These are phyloP conservation scores for Brachyopa scutellaris DNA, from an alignment of 2,888 invertebrate species.

Conservation along the genomic window DNA sequence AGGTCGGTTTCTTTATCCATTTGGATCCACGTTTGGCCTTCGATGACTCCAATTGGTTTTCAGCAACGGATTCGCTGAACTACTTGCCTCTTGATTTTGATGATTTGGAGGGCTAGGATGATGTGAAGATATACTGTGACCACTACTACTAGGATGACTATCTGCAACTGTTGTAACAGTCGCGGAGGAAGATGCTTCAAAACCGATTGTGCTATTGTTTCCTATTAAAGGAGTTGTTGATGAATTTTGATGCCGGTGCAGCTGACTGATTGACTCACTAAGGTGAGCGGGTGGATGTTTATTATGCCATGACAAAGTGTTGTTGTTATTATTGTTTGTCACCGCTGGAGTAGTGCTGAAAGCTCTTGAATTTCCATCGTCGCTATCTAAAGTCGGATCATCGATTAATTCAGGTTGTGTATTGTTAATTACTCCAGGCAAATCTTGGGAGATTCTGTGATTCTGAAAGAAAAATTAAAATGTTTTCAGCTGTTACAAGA, in stretches of 20 bases:
- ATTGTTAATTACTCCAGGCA: constrained; percentile 1
- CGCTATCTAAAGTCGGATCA: constrained; percentile 44
- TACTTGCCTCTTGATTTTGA: constrained; percentile 50
- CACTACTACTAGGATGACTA: constrained; percentile 51
- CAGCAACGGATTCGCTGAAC: constrained; percentile 65
- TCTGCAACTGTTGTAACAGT: constrained; percentile 37
- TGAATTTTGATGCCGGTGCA: constrained; percentile 38
- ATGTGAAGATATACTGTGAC: constrained; percentile 45
- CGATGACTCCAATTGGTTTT: constrained; percentile 76
- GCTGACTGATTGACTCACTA: constrained; percentile 1
- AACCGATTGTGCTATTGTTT: constrained; percentile 75
- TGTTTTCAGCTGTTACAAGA: too few relatives aligned
- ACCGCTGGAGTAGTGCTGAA: constrained; percentile 8
- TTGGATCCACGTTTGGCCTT: constrained; percentile 81
- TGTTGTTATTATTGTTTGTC: constrained; percentile 48
- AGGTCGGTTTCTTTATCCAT: constrained; percentile 77
- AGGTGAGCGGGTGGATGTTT: constrained; percentile 42
- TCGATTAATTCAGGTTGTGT: constrained; percentile 7
- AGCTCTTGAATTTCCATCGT: constrained; percentile 23
- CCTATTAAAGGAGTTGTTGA: constrained; percentile 52
- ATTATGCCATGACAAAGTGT: constrained; percentile 56
- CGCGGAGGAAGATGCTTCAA: constrained; percentile 72
- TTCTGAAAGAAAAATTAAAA: constrained; percentile 39
- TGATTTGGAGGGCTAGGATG: constrained; percentile 42
- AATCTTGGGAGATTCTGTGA: constrained; percentile 13